phyloP scores from a whole-genome alignment of 2,113 vertebrate genomes.

The Corythoichthys haematopterus region DNA sequence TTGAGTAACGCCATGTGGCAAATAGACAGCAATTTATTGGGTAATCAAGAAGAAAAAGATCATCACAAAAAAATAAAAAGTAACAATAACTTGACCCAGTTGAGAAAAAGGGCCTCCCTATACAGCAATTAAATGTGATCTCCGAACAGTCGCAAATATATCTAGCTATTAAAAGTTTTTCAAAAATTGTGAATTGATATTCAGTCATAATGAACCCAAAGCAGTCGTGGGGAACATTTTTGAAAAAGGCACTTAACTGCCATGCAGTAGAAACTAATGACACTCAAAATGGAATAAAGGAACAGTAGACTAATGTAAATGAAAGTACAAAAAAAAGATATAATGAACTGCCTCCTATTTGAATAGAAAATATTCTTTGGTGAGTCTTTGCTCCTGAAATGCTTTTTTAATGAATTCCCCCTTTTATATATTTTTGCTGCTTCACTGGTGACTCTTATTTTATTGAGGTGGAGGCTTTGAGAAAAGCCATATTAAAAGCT shows the following conservation, averaged over 20 bases:
- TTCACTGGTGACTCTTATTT: conserved; percentile 98
- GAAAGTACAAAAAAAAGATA: conserved; percentile 98
- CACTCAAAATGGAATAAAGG: conserved; percentile 86
- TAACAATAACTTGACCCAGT: not conserved
- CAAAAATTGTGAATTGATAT: conserved; percentile 70
- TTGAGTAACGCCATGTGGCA: conserved; percentile 32
- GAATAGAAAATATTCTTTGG: conserved; percentile 99
- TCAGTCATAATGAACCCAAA: conserved; percentile 70
- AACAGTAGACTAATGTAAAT: conserved; percentile 98
- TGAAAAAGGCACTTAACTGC: conserved; percentile 77
- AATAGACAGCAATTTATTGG: conserved; percentile 34
- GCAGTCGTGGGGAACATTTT: conserved; percentile 76
- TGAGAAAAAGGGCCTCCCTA: conserved; percentile 46
- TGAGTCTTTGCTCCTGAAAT: conserved; percentile 99
- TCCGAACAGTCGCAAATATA: conserved; percentile 66
- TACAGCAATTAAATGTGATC: conserved; percentile 58
- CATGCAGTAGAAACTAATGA: conserved; percentile 91
- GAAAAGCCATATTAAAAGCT: conserved; percentile 89
- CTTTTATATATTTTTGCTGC: conserved; percentile 92
- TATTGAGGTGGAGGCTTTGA: conserved; percentile 86
- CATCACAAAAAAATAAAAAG: conserved; percentile 22
- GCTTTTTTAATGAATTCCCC: conserved; percentile 99
- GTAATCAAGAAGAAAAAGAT: conserved; percentile 35
- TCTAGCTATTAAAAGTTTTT: conserved; percentile 66
- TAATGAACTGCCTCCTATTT: conserved; percentile 99